Conservation (phyloP, 1,140 invertebrate species). For the Reticulitermes speratus region DNA sequence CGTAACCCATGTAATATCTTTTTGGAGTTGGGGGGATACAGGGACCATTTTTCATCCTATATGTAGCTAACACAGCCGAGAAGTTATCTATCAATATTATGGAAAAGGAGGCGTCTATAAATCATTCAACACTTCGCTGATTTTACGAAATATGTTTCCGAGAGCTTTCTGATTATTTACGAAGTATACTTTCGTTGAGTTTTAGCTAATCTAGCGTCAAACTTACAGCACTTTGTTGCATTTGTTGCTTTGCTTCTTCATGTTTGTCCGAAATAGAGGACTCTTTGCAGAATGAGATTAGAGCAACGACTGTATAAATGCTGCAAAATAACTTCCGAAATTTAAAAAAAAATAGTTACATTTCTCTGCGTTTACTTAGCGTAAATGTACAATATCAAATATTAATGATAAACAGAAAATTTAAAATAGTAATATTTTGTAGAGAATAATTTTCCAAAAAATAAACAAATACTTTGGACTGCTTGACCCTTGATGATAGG, state of each 20-base stretch:
- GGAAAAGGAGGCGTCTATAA: conserved; percentile 1
- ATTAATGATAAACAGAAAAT: too few species aligned
- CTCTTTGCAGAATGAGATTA: not conserved
- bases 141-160: conserved; percentile 8
- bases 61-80: not conserved
- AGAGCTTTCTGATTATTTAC: not conserved
- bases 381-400: too few species aligned
- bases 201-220: not conserved
- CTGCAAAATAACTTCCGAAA: not conserved
- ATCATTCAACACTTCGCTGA: conserved; percentile 11
- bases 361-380: too few species aligned
- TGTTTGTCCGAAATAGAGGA: too few species aligned
- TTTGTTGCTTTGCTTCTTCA: too few species aligned
- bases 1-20: not conserved
- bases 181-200: not conserved
- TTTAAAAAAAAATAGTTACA: too few species aligned
- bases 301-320: not conserved
- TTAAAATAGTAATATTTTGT: too few species aligned
- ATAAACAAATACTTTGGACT: too few species aligned
- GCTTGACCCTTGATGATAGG: too few species aligned
- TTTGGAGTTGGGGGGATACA: not conserved
- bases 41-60: not conserved
- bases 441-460: too few species aligned
- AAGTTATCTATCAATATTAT: conserved; percentile 15
- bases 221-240: not conserved